Base-by-base conservation (phyloP, 2,113 vertebrate species). In the Perognathus longimembris region DNA sequence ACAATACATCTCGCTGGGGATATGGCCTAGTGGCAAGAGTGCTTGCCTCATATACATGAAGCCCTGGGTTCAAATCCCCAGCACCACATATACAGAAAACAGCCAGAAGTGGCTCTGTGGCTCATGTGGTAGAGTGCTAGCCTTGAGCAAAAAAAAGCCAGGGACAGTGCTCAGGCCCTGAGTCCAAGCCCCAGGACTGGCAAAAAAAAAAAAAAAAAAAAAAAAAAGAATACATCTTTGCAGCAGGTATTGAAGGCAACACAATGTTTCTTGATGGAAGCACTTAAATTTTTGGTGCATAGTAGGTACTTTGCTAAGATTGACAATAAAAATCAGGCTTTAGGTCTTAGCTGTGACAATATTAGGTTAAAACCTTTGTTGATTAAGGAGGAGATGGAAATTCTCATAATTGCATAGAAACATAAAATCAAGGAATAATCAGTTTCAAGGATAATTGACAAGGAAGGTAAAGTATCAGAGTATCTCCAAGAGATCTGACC, bases 361-460 rank as follows among this genome's bases (percentile, higher is more conserved):
- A 10, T 63, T 85, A 94, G 42, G 70, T 84, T 79, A 50, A 21
- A 88, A 18, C 67, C 74, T 70, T 79, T 21, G 67, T 32, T 59
- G 50, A 90, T 57, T 38, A 70, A 30, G n/a, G 59, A 80, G 42
- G 63, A 73, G 10, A 28, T 81, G 18, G 30, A 88, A 71, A 57
- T 34, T 59, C 45, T 63, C 34, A 28, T 14, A 70, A 59, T 83
- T 18, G 32, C 18, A 30, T 3, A 3, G 22, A 76, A 17, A 30
- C 34, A 36, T 64, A 38, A 67, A 92, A 75, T 34, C 14, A 34
- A 38, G 38, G 40, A 5, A 32, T 8, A 1, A 38, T 24, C 18
- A 80, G 5, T 71, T 42, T 91, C 17, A 21, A 17, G 10, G 28
- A 73, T 1, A 1, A 2, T 5, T 64, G 61, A 7, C 17, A 73